phyloP scores from a whole-genome alignment of 2,888 invertebrate genomes.

The Lithophane semibrunnea region DNA sequence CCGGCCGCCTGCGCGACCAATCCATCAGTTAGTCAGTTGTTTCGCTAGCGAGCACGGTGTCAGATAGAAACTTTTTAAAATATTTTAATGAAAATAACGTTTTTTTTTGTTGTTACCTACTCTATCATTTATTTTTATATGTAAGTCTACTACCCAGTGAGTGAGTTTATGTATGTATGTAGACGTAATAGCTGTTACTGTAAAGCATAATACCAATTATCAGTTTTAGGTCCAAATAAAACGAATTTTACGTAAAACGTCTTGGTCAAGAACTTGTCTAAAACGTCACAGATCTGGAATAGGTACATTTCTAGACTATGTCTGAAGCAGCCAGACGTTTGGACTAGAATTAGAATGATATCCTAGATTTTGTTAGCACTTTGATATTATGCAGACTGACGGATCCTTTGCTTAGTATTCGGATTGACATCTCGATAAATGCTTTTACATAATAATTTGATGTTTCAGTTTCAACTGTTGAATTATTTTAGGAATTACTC shows the following conservation, averaged over 20 bases:
- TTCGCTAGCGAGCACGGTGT: too few relatives aligned
- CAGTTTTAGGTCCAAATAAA: slow-evolving; percentile 26
- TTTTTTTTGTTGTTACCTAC: too few relatives aligned
- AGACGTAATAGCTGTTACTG: not conserved
- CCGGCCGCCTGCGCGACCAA: too few relatives aligned
- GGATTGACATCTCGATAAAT: slow-evolving; percentile 53
- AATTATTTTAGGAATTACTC: not conserved
- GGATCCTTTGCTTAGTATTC: slow-evolving; percentile 40
- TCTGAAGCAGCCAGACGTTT: slow-evolving; percentile 22
- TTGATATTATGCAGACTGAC: slow-evolving; percentile 27
- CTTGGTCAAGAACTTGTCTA: slow-evolving; percentile 41
- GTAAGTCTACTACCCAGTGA: too few relatives aligned
- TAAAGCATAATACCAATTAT: not conserved
- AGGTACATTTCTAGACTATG: slow-evolving; percentile 40
- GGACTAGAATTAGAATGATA: slow-evolving; percentile 42
- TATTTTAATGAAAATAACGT: too few relatives aligned
- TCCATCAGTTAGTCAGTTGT: too few relatives aligned
- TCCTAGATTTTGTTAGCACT: slow-evolving; percentile 49
- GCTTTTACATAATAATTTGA: slow-evolving; percentile 41
- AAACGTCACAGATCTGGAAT: slow-evolving; percentile 43
- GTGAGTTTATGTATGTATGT: too few relatives aligned
- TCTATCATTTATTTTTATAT: too few relatives aligned
- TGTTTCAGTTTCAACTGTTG: slow-evolving; percentile 3
- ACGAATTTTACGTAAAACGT: not conserved
- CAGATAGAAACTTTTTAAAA: too few relatives aligned